phyloP scores from a whole-genome alignment of 2,888 invertebrate species.

The Dasypolia templi region DNA sequence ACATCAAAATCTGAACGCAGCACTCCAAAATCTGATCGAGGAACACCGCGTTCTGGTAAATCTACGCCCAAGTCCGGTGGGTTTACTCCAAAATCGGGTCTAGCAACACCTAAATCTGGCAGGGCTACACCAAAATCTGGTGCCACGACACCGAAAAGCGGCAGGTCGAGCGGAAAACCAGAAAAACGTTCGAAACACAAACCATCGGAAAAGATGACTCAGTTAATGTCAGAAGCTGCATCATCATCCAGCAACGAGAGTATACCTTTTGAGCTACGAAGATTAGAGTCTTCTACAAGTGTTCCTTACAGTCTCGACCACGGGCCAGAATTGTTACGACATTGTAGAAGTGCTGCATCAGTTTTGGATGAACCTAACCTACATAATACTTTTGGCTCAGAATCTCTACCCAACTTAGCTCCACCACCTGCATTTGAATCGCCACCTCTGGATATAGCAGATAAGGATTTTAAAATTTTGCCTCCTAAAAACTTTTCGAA shows the following conservation, averaged over 20 bases:
- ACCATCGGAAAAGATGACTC: conserved; percentile 89
- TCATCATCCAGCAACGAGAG: conserved; percentile 91
- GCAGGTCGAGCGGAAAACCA: conserved; percentile 88
- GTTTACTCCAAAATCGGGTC: conserved; percentile 85
- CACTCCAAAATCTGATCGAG: conserved; percentile 87
- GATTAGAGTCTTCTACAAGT: conserved; percentile 91
- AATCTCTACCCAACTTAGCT: conserved; percentile 93
- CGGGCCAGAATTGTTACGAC: conserved; percentile 87
- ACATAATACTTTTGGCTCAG: conserved; percentile 90
- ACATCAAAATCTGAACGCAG: conserved; percentile 88
- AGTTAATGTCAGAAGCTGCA: conserved; percentile 90
- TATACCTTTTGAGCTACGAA: conserved; percentile 86
- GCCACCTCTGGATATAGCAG: conserved; percentile 88
- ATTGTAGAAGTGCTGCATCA: conserved; percentile 90
- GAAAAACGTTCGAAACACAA: conserved; percentile 87
- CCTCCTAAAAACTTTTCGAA: conserved; percentile 88
- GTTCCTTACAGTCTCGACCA: conserved; percentile 92
- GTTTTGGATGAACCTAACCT: conserved; percentile 90
- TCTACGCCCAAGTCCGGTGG: conserved; percentile 86
- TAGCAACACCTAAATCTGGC: conserved; percentile 87
- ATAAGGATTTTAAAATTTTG: conserved; percentile 88
- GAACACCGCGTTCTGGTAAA: conserved; percentile 84
- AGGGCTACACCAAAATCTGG: conserved; percentile 86
- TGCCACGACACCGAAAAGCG: conserved; percentile 90
- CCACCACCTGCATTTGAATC: conserved; percentile 91